Base-by-base conservation (phyloP, 2,888 invertebrate species). In the Melangyna quadrimaculata region DNA sequence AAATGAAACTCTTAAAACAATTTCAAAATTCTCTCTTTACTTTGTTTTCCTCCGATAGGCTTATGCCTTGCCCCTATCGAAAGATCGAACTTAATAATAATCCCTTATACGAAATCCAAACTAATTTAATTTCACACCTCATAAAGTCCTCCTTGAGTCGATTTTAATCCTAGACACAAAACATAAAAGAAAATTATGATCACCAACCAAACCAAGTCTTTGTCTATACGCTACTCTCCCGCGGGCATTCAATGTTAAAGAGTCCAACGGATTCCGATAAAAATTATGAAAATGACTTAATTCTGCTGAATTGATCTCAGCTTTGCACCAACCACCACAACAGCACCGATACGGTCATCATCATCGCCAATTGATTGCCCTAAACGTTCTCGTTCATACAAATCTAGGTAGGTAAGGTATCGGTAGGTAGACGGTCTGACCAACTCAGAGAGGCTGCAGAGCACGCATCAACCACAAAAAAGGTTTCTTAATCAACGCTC, bases 281-380 rank as follows among this genome's bases (percentile, higher is more conserved):
- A 87, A 87, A 82, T 87, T 87, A 87, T 87, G 81, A 74, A 87
- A 87, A 87, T 87, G 87, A 82, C 87, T 87, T 81, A 87, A 87
- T 87, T 87, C 61, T 61, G 48, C 29, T 45, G 80, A 77, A 80
- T 69, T 80, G 86, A 82, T 87, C 87, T 61, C 81, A 40, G 80
- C 77, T 73, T 79, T 86, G 55, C 84, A 80, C 78, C 75, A 79
- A 79, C 71, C 71, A 63, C 80, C 80, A 77, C 72, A 69, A 81
- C 65, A 70, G 80, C 71, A 63, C 80, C 80, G 80, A 77, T 72
- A 81, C 65, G 73, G 80, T 69, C 86, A 78, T 86, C 86, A 86
- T 77, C 84, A 86, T 86, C 80, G 65, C 69, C 86, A 86, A 86
- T 81, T 86, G 86, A 81, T 81, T 81, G 86, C 80, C 77, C 35